phyloP scores from a whole-genome alignment of 1,140 invertebrate genomes.

The Brachionus rotundiformis region DNA sequence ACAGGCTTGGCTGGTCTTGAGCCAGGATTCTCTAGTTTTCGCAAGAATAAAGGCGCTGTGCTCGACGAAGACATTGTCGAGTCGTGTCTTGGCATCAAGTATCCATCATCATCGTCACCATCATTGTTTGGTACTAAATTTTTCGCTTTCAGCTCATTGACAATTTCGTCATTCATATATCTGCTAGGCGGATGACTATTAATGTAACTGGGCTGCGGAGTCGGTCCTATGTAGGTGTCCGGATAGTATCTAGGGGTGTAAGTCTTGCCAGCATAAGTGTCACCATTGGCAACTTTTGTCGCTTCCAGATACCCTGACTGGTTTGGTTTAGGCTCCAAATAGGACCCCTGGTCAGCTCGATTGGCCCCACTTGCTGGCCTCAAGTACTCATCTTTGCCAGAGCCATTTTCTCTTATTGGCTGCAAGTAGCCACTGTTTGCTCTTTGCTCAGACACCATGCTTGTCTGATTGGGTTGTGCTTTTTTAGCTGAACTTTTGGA shows the following conservation, averaged over 20 bases:
- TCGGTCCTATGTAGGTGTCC: neutral
- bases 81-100: conserved; percentile 2
- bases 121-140: neutral
- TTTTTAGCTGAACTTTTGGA: conserved; percentile 11
- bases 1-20: neutral
- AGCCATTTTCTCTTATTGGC: neutral
- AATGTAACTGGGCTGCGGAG: conserved; percentile 3
- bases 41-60: neutral
- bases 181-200: neutral
- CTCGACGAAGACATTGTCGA: neutral
- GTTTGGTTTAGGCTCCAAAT: neutral
- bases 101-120: neutral
- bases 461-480: neutral
- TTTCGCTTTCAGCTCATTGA: conserved; percentile 1
- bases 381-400: neutral
- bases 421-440: neutral
- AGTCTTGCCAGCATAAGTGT: conserved; percentile 4
- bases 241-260: neutral
- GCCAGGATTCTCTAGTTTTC: neutral
- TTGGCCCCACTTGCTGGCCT: neutral
- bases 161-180: conserved; percentile 23
- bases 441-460: neutral
- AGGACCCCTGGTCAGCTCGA: neutral
- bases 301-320: neutral
- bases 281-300: neutral